These are phyloP conservation scores for Hipposideros armiger DNA, from an alignment of 2,113 vertebrate species.

Conservation along the genomic window DNA sequence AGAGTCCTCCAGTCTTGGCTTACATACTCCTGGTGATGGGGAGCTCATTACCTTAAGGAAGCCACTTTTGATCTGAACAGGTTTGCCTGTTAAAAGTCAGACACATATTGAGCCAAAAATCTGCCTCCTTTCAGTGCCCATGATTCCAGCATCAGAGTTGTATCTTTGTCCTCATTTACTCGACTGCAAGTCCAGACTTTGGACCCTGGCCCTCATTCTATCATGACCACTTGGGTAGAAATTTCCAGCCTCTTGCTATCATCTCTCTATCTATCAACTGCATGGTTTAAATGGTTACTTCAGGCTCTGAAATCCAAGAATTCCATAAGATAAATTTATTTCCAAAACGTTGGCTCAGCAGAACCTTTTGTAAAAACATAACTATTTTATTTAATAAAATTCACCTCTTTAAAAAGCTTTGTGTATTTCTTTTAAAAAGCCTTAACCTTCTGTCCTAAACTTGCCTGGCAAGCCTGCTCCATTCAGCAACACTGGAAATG, in stretches of 20 bases:
- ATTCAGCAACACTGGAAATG: not conserved
- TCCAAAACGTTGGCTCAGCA: slow-evolving; percentile 3
- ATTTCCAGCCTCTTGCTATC: not conserved
- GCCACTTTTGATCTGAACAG: not conserved
- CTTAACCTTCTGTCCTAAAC: not conserved
- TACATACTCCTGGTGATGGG: not conserved
- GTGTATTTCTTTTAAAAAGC: not conserved
- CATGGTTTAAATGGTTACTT: not conserved
- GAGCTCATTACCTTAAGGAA: not conserved
- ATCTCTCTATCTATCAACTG: not conserved
- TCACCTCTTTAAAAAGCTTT: not conserved
- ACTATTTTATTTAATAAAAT: not conserved
- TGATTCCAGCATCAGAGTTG: not conserved
- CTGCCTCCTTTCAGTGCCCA: not conserved
- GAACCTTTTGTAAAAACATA: not conserved
- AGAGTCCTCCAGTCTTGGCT: not conserved
- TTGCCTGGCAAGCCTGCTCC: not conserved
- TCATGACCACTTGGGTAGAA: not conserved
- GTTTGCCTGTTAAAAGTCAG: not conserved
- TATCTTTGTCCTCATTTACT: not conserved
- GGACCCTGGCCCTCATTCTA: not conserved
- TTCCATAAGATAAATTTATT: not conserved
- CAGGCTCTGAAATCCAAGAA: not conserved
- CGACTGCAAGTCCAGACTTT: not conserved
- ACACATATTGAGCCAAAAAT: not conserved